These are phyloP conservation scores for Thripadectes ignobilis DNA, from an alignment of 2,797 vertebrate species.

Conservation along the genomic window DNA sequence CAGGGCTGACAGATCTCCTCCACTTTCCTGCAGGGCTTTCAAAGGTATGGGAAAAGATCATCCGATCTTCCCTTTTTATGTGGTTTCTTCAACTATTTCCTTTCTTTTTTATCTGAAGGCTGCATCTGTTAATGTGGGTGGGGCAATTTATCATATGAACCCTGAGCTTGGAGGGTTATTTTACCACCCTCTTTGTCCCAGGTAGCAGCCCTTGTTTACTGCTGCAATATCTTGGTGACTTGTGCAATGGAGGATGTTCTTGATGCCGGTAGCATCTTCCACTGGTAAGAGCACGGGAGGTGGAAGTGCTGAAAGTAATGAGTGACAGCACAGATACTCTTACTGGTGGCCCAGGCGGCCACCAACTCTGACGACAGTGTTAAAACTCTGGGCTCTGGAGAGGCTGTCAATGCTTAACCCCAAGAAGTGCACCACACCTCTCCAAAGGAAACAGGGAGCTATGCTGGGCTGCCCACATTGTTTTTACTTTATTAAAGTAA, in stretches of 20 bases:
- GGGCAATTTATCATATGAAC: accelerated
- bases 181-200: not conserved
- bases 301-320: not conserved
- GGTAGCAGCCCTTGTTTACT: not conserved
- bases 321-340: not conserved
- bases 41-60: not conserved
- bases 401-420: not conserved
- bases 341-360: not conserved
- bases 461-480: not conserved
- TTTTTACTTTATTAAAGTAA: not conserved
- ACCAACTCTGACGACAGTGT: not conserved
- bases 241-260: not conserved
- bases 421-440: not conserved
- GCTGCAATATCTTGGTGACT: not conserved
- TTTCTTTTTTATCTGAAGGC: not conserved
- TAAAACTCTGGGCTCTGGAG: not conserved
- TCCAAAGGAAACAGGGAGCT: not conserved
- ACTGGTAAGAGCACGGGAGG: not conserved
- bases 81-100: not conserved
- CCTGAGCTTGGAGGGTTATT: not conserved
- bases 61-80: not conserved
- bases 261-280: not conserved
- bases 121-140: not conserved
- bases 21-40: not conserved
- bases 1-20: not conserved